These are phyloP conservation scores for Diadromus collaris DNA, from an alignment of 2,888 invertebrate genomes.

Conservation along the genomic window DNA sequence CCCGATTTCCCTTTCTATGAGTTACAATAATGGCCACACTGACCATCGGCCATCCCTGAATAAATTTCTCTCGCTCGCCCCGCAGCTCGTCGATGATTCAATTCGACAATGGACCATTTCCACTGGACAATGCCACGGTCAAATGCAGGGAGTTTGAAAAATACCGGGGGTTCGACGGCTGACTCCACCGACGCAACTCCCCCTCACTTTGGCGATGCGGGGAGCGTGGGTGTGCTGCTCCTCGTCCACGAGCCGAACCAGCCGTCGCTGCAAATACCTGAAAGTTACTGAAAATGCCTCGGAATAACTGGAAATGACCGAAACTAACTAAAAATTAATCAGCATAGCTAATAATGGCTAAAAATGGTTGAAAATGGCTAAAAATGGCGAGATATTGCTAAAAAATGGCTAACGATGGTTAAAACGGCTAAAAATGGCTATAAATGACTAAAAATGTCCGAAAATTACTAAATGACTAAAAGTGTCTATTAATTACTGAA, in stretches of 20 bases:
- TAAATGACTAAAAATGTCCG: too few species aligned
- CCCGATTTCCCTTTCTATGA: conserved; percentile 27
- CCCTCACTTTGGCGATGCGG: conserved; percentile 27
- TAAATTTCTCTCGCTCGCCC: conserved; percentile 63
- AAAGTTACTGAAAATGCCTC: too few species aligned
- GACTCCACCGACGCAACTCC: conserved; percentile 59
- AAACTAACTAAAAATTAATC: too few species aligned
- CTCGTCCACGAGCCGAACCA: not conserved
- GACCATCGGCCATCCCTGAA: conserved; percentile 77
- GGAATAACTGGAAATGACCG: too few species aligned
- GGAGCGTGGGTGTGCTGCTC: conserved; percentile 43
- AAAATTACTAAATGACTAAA: too few species aligned
- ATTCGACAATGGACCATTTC: conserved; percentile 78
- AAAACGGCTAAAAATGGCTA: too few species aligned
- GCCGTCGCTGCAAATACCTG: too few species aligned
- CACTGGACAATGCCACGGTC: conserved; percentile 77
- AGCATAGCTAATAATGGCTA: too few species aligned
- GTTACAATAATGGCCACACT: conserved; percentile 73
- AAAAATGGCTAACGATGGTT: too few species aligned
- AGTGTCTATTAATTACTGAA: too few species aligned
- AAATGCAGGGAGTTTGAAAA: conserved; percentile 71
- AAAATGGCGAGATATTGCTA: too few species aligned
- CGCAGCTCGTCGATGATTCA: conserved; percentile 75
- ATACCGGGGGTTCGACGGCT: conserved; percentile 62
- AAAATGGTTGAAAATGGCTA: too few species aligned